phyloP scores from a whole-genome alignment of 2,888 invertebrate species.

The Marronus borbonicus region DNA sequence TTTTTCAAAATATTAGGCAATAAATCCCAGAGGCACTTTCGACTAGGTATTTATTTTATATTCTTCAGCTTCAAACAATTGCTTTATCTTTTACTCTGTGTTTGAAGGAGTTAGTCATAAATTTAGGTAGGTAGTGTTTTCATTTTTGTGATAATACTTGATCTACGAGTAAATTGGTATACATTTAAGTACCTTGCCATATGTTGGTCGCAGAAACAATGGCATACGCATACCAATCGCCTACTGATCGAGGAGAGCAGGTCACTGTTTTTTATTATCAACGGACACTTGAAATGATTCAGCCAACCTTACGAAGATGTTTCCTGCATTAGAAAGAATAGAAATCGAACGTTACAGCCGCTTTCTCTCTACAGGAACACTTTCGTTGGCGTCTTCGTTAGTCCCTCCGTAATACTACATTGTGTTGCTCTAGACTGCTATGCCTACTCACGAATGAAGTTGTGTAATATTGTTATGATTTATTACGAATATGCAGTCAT shows the following conservation, averaged over 20 bases:
- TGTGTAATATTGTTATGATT: slow-evolving; percentile 37
- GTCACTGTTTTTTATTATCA: slow-evolving; percentile 10
- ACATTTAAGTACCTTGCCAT: not conserved
- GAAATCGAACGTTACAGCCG: slow-evolving; percentile 48
- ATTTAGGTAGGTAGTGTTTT: too few relatives aligned
- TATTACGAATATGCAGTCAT: slow-evolving; percentile 6
- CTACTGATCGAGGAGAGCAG: not conserved
- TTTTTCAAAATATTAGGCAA: too few relatives aligned
- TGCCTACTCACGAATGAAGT: slow-evolving; percentile 1
- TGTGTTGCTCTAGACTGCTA: not conserved
- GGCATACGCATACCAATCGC: slow-evolving; percentile 19
- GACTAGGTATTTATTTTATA: too few relatives aligned
- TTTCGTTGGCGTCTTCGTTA: slow-evolving; percentile 26
- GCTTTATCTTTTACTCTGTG: too few relatives aligned
- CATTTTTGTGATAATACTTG: not conserved
- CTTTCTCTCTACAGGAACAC: slow-evolving; percentile 47
- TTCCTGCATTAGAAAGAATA: slow-evolving; percentile 51
- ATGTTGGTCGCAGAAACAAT: slow-evolving; percentile 7
- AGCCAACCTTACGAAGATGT: slow-evolving; percentile 46
- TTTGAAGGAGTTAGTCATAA: too few relatives aligned
- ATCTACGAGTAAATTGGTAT: not conserved
- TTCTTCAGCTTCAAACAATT: too few relatives aligned
- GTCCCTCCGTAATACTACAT: slow-evolving; percentile 14
- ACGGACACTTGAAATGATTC: slow-evolving; percentile 31
- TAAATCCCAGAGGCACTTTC: too few relatives aligned